Conservation (phyloP, 2,888 invertebrate genomes). For the Cosmorhoe ocellata region DNA sequence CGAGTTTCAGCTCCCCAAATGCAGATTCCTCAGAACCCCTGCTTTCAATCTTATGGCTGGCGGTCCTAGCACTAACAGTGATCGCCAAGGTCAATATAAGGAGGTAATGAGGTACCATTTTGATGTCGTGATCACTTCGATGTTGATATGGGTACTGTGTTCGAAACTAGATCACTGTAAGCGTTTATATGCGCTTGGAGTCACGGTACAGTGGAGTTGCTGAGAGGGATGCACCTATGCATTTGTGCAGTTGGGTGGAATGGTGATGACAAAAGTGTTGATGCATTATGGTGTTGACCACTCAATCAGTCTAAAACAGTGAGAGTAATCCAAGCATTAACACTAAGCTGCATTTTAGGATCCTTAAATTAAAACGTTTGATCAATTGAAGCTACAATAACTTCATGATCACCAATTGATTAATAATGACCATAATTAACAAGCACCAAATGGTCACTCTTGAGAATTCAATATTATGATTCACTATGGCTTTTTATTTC, state of each 20-base stretch:
- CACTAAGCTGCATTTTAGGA: too few relatives aligned
- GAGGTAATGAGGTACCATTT: slow-evolving; percentile 83
- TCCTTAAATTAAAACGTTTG: too few relatives aligned
- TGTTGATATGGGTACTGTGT: slow-evolving; percentile 72
- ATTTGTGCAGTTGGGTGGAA: slow-evolving; percentile 64
- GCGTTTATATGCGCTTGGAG: slow-evolving; percentile 78
- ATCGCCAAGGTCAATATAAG: slow-evolving; percentile 80
- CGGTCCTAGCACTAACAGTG: slow-evolving; percentile 77
- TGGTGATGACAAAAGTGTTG: slow-evolving; percentile 41
- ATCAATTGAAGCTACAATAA: too few relatives aligned
- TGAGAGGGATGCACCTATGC: slow-evolving; percentile 78
- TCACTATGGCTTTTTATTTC: too few relatives aligned
- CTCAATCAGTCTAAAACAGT: too few relatives aligned
- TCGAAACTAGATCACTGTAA: slow-evolving; percentile 65
- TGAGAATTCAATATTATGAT: too few relatives aligned
- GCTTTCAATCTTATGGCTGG: slow-evolving; percentile 68
- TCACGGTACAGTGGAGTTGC: slow-evolving; percentile 73
- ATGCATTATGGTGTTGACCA: not conserved
- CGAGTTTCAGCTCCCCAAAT: slow-evolving; percentile 86
- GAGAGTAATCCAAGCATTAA: too few relatives aligned
- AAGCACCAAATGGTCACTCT: too few relatives aligned
- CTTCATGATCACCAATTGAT: too few relatives aligned
- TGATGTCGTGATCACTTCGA: slow-evolving; percentile 67
- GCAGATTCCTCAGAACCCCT: slow-evolving; percentile 74
- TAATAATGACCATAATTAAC: too few relatives aligned